Evolutionary conservation across 2,888 invertebrate species (phyloP), one percentile per base, ranked within the genome.

Genomic region (Dynastes grantii): DNA sequence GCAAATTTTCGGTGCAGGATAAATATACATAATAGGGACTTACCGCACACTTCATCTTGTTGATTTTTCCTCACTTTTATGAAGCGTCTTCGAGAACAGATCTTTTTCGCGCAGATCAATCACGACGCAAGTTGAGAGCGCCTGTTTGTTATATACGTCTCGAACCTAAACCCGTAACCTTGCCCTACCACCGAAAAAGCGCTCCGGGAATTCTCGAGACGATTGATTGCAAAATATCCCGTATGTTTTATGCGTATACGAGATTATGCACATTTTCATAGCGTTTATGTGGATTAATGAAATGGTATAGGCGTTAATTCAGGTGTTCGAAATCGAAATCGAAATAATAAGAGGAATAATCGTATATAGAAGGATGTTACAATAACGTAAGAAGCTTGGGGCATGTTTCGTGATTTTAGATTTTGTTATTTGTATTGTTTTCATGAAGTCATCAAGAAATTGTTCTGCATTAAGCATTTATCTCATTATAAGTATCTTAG

Each of bases 141-240:
- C 11, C 73, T 27, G 40, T 75, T 75, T 45, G 73, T 75, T 75
- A 75, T 75, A 75, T 75, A 75, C 22, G 45, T 49, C 27, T 61
- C 58, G n/a, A 8, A 27, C 73, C 29, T 61, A 55, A 61, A 40
- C 73, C 73, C 61, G 73, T 63, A 73, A 61, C 73, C 73, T 75
- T 75, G 73, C 73, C 73, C 73, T 75, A 75, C 73, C 73, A 75
- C 61, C 73, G 73, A 75, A 75, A 75, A 61, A 61, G 45, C 45
- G 45, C 61, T 61, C 61, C 73, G 73, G 73, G 73, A 75, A 75
- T 61, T 75, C 45, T 75, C 61, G 73, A 75, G 61, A 75, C 61
- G 45, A 58, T 58, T 58, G 13, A 75, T 75, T 75, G 61, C 61
- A 49, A 75, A 75, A 75, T 32, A 22, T 63, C 8, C 27, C 29